Percentiles rank a stretch among this genome's conserved stretches.
Conservation (phyloP, 2,797 vertebrate species). For the Holocentrus rufus region DNA sequence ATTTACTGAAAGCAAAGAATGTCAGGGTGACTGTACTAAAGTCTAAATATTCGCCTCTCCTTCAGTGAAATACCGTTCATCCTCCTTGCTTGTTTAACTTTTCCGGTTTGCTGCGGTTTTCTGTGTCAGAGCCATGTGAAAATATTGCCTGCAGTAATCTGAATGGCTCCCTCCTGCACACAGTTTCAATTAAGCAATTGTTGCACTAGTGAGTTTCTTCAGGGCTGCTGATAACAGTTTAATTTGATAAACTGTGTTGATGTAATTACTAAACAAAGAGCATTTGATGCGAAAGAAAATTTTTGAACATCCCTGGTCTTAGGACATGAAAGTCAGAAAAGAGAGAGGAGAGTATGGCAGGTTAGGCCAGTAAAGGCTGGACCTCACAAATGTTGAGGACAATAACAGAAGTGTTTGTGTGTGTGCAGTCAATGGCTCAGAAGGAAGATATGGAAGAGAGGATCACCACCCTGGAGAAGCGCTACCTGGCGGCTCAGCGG, state of each 20-base stretch:
- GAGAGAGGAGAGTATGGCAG: too few relatives aligned
- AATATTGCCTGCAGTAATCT: neutral
- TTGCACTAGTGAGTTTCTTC: too few relatives aligned
- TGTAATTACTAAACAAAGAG: neutral
- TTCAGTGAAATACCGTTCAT: neutral
- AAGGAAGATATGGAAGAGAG: constrained; percentile 99
- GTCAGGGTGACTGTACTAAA: neutral
- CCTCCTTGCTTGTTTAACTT: neutral
- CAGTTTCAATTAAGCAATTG: neutral
- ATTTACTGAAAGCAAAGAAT: neutral
- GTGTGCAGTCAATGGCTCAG: constrained; percentile 91
- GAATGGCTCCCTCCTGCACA: neutral
- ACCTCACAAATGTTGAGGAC: neutral
- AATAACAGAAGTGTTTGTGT: constrained; percentile 25
- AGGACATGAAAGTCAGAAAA: neutral
- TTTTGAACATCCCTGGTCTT: neutral
- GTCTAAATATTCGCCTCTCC: neutral
- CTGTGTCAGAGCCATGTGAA: neutral
- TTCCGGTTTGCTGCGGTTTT: neutral
- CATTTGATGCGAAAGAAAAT: neutral
- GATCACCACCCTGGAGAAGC: constrained; percentile 97
- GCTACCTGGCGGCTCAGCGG: constrained; percentile 96
- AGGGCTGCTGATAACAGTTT: too few relatives aligned
- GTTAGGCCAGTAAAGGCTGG: neutral
- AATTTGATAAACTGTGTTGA: too few relatives aligned